Percentiles rank a stretch among this genome's conserved stretches.
phyloP scores from a whole-genome alignment of 2,113 vertebrate species.

The Eudyptes chrysolophus region DNA sequence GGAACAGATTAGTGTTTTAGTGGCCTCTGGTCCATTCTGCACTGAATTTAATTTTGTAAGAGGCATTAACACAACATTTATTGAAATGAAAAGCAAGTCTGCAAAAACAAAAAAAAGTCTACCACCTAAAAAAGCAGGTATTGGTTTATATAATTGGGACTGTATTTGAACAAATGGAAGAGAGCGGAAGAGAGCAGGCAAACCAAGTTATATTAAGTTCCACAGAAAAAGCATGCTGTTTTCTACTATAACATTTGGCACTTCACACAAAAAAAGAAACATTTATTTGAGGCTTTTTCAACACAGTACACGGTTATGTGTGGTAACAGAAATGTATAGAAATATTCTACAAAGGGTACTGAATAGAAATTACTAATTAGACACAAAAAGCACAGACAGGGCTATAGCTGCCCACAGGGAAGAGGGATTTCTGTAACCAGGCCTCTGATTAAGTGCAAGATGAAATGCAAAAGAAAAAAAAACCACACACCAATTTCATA shows the following conservation, averaged over 20 bases:
- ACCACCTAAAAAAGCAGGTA: background rate
- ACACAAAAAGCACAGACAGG: background rate
- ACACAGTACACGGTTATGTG: background rate
- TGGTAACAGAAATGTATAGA: background rate
- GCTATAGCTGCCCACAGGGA: slow-evolving; percentile 1
- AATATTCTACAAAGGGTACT: background rate
- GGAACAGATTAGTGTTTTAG: background rate
- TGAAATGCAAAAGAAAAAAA: background rate
- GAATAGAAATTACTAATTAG: background rate
- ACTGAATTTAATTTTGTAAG: background rate
- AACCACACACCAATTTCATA: too few species aligned
- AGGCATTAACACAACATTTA: background rate
- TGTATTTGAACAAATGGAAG: background rate
- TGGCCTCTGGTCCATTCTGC: background rate
- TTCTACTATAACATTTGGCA: background rate
- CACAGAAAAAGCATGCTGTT: background rate
- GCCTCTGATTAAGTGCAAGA: background rate
- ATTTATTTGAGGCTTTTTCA: background rate
- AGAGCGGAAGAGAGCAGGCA: background rate
- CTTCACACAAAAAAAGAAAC: background rate
- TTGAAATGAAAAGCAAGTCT: background rate
- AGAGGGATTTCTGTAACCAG: background rate
- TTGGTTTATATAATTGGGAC: background rate
- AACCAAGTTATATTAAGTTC: background rate
- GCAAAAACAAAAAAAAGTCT: background rate